Conservation (phyloP, 2,113 vertebrate species). For the Tricholaema leucomelas region DNA sequence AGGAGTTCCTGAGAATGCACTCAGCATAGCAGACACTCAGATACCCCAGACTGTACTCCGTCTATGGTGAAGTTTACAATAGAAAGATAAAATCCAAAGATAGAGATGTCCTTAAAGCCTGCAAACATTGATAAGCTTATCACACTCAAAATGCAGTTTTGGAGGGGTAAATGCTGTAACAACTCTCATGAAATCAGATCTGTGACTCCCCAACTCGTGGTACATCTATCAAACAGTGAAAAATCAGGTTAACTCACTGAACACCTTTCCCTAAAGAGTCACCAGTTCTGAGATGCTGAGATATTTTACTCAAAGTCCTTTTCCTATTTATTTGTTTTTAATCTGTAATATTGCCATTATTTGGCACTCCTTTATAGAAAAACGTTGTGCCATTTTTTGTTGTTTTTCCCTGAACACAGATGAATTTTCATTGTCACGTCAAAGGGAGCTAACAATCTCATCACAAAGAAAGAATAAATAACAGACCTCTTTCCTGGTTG, state of each 20-base stretch:
- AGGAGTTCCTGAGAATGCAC: neutral
- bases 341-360: neutral
- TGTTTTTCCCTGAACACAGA: neutral
- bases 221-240: neutral
- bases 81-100: neutral
- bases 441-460: neutral
- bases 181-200: neutral
- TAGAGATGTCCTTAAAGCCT: neutral
- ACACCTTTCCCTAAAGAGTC: neutral
- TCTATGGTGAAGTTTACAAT: accelerated
- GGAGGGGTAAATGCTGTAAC: neutral
- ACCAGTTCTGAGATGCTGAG: neutral
- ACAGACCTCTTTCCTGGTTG: neutral
- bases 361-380: neutral
- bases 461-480: neutral
- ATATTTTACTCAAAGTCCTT: neutral
- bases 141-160: neutral
- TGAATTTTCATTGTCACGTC: neutral
- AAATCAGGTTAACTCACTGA: accelerated
- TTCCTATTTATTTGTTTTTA: neutral
- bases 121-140: neutral
- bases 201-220: neutral
- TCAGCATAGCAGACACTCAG: neutral
- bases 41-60: neutral
- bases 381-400: neutral